A percentile compares a stretch with the other conserved stretches of the same genome.
phyloP scores from a whole-genome alignment of 2,888 invertebrate species.

The Torymus auratus region DNA sequence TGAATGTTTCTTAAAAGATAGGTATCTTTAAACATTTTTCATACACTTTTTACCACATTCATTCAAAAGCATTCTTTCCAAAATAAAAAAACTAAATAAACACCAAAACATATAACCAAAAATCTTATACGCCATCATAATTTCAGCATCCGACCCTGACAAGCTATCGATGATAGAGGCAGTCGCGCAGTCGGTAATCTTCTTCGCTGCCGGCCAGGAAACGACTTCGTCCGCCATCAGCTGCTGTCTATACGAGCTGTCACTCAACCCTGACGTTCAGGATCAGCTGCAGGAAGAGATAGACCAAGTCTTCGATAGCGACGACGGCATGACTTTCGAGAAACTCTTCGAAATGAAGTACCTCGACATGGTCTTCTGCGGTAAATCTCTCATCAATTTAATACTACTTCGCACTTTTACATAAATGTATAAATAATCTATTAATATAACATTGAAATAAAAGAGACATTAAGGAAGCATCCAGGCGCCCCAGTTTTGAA shows the following conservation, averaged over 20 bases:
- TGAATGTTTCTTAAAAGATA: no score
- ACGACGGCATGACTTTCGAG: slow-evolving; percentile 75
- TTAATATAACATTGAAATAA: no score
- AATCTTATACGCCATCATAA: no score
- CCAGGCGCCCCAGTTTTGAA: slow-evolving; percentile 68
- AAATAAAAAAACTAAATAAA: no score
- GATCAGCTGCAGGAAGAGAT: slow-evolving; percentile 73
- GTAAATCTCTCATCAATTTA: no score
- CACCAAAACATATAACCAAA: no score
- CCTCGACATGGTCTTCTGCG: no score
- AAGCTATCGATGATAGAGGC: slow-evolving; percentile 72
- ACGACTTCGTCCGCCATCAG: slow-evolving; percentile 77
- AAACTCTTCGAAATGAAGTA: slow-evolving; percentile 60
- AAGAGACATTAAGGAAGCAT: slow-evolving; percentile 70
- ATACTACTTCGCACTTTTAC: no score
- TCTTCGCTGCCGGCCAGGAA: slow-evolving; percentile 77
- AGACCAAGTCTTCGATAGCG: slow-evolving; percentile 66
- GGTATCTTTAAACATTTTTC: no score
- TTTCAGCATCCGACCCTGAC: slow-evolving; percentile 45
- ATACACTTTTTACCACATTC: no score
- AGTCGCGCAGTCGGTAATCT: slow-evolving; percentile 76
- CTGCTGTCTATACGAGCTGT: slow-evolving; percentile 75
- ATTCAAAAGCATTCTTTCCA: no score
- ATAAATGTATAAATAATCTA: no score
- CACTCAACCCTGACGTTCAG: slow-evolving; percentile 73